These are phyloP conservation scores for Xiphorhynchus erythropygius DNA, from an alignment of 2,797 vertebrate species.

Conservation along the genomic window DNA sequence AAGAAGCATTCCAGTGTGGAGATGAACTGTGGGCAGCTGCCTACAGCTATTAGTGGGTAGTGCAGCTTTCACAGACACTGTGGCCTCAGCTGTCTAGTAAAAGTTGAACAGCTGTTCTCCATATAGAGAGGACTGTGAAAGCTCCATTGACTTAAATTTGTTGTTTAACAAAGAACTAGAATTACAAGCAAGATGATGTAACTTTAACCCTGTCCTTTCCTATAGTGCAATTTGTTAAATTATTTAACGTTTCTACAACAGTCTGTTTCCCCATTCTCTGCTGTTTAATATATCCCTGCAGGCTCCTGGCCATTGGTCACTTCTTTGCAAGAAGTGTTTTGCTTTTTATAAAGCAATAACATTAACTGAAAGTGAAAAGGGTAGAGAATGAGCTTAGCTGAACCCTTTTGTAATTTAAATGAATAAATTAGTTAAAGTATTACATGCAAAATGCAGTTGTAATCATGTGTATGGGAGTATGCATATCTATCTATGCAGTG, in stretches of 20 bases:
- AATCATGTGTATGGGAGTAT: not conserved
- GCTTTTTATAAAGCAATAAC: not conserved
- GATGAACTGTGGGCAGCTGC: constrained; percentile 82
- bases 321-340: not conserved
- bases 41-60: constrained; percentile 79
- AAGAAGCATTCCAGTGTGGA: constrained; percentile 70
- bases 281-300: not conserved
- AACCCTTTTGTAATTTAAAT: not conserved
- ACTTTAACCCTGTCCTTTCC: constrained; percentile 69
- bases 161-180: constrained; percentile 78
- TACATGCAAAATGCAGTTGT: not conserved
- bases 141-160: constrained; percentile 83
- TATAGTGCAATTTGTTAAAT: constrained; percentile 50
- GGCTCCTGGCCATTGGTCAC: not conserved
- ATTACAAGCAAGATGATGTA: constrained; percentile 75
- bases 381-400: not conserved
- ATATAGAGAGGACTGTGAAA: constrained; percentile 80
- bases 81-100: constrained; percentile 92
- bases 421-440: not conserved
- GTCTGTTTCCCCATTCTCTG: constrained; percentile 7
- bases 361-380: not conserved
- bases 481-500: not conserved
- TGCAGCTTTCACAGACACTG: constrained; percentile 75
- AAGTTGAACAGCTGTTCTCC: constrained; percentile 91
- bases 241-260: constrained; percentile 68